These are phyloP conservation scores for Gymnocephalus cernua DNA, from an alignment of 2,113 vertebrate genomes.

Conservation along the genomic window DNA sequence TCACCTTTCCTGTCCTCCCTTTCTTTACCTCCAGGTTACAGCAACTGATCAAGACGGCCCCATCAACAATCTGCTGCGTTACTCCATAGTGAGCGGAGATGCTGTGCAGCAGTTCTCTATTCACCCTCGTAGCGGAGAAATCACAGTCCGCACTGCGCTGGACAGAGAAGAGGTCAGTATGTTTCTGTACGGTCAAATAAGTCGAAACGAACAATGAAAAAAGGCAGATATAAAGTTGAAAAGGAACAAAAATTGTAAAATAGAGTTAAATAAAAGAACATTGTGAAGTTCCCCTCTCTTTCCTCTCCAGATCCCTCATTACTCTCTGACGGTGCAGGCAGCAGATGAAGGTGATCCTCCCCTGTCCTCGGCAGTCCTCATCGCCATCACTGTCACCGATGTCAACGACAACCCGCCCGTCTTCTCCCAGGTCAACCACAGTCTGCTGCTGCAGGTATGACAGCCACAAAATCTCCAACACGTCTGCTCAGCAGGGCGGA, in stretches of 20 bases:
- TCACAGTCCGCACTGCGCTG: constrained; percentile 87
- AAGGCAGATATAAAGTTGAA: background rate
- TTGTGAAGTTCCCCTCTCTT: background rate
- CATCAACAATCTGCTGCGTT: constrained; percentile 90
- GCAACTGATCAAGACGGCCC: constrained; percentile 92
- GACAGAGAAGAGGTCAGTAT: constrained; percentile 93
- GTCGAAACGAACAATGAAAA: background rate
- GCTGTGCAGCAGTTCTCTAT: constrained; percentile 89
- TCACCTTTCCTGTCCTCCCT: background rate
- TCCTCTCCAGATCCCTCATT: constrained; percentile 87
- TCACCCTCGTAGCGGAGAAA: constrained; percentile 88
- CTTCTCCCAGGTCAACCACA: constrained; percentile 94
- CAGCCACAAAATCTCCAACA: accelerated
- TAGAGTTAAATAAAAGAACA: background rate
- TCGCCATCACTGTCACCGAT: constrained; percentile 88
- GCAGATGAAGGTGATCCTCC: constrained; percentile 89
- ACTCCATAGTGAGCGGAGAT: constrained; percentile 91
- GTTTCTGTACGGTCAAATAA: background rate
- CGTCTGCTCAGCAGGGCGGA: background rate
- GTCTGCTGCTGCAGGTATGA: constrained; percentile 90
- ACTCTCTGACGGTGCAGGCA: constrained; percentile 91
- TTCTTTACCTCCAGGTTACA: constrained; percentile 83
- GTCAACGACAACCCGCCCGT: constrained; percentile 95
- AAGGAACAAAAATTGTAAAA: background rate
- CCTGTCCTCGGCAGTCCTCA: constrained; percentile 85